Conservation (phyloP, 2,113 vertebrate genomes). For the Gnathonemus longibarbis region DNA sequence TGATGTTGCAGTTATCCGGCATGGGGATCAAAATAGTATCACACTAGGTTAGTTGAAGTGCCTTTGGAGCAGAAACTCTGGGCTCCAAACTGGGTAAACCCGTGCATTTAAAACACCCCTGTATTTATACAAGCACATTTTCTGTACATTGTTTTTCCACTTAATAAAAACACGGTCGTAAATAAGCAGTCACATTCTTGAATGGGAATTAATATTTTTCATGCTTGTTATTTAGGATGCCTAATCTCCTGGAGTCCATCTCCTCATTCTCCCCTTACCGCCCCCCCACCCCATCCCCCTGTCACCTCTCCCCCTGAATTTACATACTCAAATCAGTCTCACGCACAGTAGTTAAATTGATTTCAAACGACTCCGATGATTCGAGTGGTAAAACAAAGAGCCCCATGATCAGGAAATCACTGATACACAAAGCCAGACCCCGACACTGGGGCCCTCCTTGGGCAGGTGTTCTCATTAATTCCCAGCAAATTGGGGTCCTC, state of each 20-base stretch:
- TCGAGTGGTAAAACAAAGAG: conserved; percentile 60
- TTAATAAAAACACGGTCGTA: neutral
- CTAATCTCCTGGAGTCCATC: neutral
- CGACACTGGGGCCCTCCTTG: conserved; percentile 42
- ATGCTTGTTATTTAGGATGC: neutral
- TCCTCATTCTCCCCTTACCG: neutral
- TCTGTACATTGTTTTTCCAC: neutral
- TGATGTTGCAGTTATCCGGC: neutral
- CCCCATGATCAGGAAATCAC: conserved; percentile 30
- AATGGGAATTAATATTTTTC: neutral
- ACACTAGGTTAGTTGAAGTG: neutral
- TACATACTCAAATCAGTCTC: conserved; percentile 63
- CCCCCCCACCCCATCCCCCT: neutral
- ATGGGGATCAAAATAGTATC: neutral
- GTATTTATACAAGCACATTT: neutral
- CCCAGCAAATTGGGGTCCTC: conserved; percentile 56
- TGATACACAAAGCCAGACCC: conserved; percentile 41
- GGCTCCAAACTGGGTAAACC: neutral
- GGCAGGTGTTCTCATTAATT: conserved; percentile 66
- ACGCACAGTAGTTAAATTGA: conserved; percentile 53
- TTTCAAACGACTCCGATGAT: conserved; percentile 62
- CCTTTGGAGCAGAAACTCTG: neutral
- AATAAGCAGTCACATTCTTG: neutral
- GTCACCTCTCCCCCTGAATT: conserved; percentile 36
- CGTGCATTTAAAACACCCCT: neutral